Base-by-base conservation (phyloP, 2,797 vertebrate species). In the Lepus oiostolus region DNA sequence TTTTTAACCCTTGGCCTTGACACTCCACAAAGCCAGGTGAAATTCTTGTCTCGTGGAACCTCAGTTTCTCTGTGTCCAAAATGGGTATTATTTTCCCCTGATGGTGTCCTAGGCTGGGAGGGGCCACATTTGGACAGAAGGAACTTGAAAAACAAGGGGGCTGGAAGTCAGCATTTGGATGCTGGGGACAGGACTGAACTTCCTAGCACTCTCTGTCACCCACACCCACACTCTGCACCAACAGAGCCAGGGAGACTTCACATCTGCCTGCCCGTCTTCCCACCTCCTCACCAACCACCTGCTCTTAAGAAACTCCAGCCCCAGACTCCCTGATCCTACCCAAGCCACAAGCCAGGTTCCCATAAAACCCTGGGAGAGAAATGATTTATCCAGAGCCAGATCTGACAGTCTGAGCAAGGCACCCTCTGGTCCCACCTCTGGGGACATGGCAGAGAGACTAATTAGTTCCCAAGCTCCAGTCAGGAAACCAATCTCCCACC, bases 401-500 rank as follows among this genome's bases (percentile, higher is more conserved):
- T 7, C 68, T 26, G 22, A 93, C 85, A 95, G 84, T 28, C 74
- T 83, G 77, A 96, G 62, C 79, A 52, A 76, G 1, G 11, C 0
- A 8, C 35, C 65, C 38, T 38, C 71, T 17, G 13, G 2, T 5
- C 10, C 9, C 26, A 88, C 70, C 93, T 93, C 76, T 74, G 85
- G 93, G 86, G 82, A 95, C 71, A 88, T 19, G 47, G 80, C 80
- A 60, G 90, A 91, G 52, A 97, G 68, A 90, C 96, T 94, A 95
- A 96, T 92, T 90, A 97, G 94, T 65, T 93, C 85, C 96, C 62
- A 67, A 88, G 89, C 65, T 89, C 86, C 94, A 96, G 91, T 67
- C 47, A 60, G 95, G 74, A 97, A 97, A 94, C 86, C 72, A 94
- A 85, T 92, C 80, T 92, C 94, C 63, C 88, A 80, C 42, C 90